Base-by-base conservation (phyloP, 2,888 invertebrate genomes). In the Dryobota labecula region DNA sequence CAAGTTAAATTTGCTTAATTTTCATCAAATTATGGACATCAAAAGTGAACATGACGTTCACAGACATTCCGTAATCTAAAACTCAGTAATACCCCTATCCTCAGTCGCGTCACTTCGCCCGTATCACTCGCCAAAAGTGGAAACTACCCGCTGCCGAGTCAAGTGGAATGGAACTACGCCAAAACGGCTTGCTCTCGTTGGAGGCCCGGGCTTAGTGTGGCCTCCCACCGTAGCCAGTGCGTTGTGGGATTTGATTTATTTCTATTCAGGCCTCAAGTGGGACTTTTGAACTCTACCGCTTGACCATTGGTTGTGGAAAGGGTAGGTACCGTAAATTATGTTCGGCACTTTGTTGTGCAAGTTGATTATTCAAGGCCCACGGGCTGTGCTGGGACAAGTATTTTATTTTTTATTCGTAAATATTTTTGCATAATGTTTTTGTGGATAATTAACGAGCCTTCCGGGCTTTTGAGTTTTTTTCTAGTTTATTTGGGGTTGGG, bases 201-300 rank as follows among this genome's bases (percentile, higher is more conserved):
- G 84, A 83, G 49, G 51, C 30, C 61, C 7, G 53, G 38, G 75
- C 53, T 85, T 73, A 84, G 73, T 83, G 60, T 77, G 77, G 80
- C 80, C 87, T 82, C 68, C 73, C 61, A 73, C 81, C 73, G 86
- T 86, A 87, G 83, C 84, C 87, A 84, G 87, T 85, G 87, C 89
- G 91, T 91, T 88, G 90, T 85, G 87, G 88, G 91, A 88, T 89
- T 91, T 92, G 92, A 92, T 92, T 92, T 92, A 92, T 92, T 89
- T 88, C 84, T 82, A 88, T 89, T 91, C 86, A 85, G 83, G 84
- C 84, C 88, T 90, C 88, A 88, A 92, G 91, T 89, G 90, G 89
- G 87, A 91, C 90, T 88, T 91, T 89, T 89, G 87, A 91, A 91
- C 89, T 90, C 87, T 66, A 84, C 76, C 84, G 88, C 87, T 89